These are phyloP conservation scores for Brachyhypopomus gauderio DNA, from an alignment of 2,113 vertebrate genomes.

Conservation along the genomic window DNA sequence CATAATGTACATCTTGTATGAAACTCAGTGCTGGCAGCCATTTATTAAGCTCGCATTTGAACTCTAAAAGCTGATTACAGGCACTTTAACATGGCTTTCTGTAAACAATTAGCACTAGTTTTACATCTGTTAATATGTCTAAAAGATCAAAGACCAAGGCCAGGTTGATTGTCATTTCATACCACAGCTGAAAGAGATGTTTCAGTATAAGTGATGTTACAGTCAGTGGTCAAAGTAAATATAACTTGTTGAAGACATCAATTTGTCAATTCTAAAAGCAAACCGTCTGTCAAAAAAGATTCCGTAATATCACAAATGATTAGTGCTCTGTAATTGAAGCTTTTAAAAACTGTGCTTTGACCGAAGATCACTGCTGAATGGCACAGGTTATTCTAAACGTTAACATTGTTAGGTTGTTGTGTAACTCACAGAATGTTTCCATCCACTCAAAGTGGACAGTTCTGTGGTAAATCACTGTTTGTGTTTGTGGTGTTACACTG, in stretches of 20 bases:
- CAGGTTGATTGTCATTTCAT: neutral
- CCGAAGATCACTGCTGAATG: conserved; percentile 6
- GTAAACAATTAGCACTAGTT: neutral
- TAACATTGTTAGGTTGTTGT: neutral
- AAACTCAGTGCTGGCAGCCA: neutral
- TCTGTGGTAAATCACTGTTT: neutral
- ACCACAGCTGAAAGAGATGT: neutral
- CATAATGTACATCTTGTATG: conserved; percentile 5
- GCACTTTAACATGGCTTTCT: neutral
- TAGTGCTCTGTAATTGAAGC: neutral
- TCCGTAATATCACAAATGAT: neutral
- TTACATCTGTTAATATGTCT: neutral
- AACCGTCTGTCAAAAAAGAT: neutral
- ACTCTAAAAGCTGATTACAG: neutral
- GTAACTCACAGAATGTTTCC: neutral
- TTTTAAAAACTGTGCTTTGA: conserved; percentile 24
- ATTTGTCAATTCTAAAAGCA: neutral
- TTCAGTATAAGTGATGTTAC: neutral
- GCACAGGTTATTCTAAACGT: conserved; percentile 6
- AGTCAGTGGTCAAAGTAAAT: neutral
- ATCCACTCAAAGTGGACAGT: neutral
- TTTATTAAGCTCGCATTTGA: conserved; percentile 19
- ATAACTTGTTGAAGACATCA: neutral
- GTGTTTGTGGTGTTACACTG: neutral
- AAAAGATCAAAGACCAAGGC: neutral